Evolutionary conservation across 2,797 vertebrate species (phyloP), one percentile per base, ranked within the genome.

Genomic region (Chromobotia macracanthus): DNA sequence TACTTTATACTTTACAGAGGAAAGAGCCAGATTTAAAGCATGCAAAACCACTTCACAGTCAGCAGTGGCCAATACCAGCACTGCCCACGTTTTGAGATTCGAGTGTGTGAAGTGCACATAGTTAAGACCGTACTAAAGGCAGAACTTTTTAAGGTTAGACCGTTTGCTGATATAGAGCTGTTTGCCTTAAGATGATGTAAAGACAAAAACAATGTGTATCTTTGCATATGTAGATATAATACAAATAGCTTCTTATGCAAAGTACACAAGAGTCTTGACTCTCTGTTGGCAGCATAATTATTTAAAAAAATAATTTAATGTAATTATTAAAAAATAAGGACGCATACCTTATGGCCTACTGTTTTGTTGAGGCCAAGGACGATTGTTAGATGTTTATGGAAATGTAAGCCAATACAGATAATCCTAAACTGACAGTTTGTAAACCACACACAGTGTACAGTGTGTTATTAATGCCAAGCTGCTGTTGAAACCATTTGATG

Each of bases 401-500:
- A 41, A 7, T 41, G 9, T 10, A 7, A 41, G 38, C 38, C 7
- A 41, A 9, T 8, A 8, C 38, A 41, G 38, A 41, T 10, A 56
- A 61, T 35, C 70, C 25, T 72, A 6, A 48, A 21, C 3, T 41
- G 38, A 0, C 11, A 21, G 55, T 3, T 56, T 71, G 21, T 11
- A 31, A 61, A 21, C 9, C 38, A 6, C 25, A 13, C 9, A 9
- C 38, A 41, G 35, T 38, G 31, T 31, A 2, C 31, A 31, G 35
- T 38, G 35, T 38, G 38, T 41, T 8, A 41, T 72, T 72, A n/a
- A 13, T 50, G 35, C 19, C 53, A 19, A 10, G 51, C 69, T 79
- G 68, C 69, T 75, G n/a, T 71, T 51, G 21, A 55, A 80, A 44
- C 58, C 46, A 31, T 73, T 63, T 82, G 23, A 64, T 82, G 67